A percentile compares a stretch with the other conserved stretches of the same genome.
These are phyloP conservation scores for Drosophila orosa DNA, from an alignment of 1,140 invertebrate species.

Conservation along the genomic window DNA sequence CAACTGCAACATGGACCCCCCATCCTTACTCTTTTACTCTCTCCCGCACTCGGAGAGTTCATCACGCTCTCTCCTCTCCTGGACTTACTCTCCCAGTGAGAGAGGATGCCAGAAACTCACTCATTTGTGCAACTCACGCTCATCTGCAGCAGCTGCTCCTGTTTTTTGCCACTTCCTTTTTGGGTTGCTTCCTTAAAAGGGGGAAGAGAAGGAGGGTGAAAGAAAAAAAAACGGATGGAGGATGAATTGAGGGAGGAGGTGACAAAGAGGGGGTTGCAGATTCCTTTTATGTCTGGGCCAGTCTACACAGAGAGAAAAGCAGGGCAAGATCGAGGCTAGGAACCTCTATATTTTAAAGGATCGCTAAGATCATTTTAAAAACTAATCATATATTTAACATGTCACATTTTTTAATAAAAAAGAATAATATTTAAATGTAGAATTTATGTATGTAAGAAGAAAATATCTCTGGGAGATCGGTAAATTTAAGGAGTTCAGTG, in stretches of 20 bases:
- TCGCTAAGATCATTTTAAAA: background rate
- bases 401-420: background rate
- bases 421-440: too few species aligned
- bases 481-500: slow-evolving; percentile 11
- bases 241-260: background rate
- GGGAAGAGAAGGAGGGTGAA: background rate
- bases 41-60: background rate
- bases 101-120: slow-evolving; percentile 10
- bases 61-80: slow-evolving; percentile 1
- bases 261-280: slow-evolving; percentile 34
- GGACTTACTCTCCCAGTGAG: background rate
- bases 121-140: slow-evolving; percentile 24
- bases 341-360: background rate
- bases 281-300: slow-evolving; percentile 57
- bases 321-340: background rate
- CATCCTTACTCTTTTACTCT: slow-evolving; percentile 21
- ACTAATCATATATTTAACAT: background rate
- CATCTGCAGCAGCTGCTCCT: slow-evolving; percentile 44
- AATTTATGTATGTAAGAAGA: too few species aligned
- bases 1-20: slow-evolving; percentile 20
- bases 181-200: slow-evolving; percentile 42
- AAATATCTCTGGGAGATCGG: slow-evolving; percentile 4
- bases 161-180: slow-evolving; percentile 67
- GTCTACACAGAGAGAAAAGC: slow-evolving; percentile 22
- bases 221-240: background rate